A percentile compares a stretch with the other conserved stretches of the same genome.
phyloP scores from a whole-genome alignment of 2,888 invertebrate genomes.

The Elysia crispata region DNA sequence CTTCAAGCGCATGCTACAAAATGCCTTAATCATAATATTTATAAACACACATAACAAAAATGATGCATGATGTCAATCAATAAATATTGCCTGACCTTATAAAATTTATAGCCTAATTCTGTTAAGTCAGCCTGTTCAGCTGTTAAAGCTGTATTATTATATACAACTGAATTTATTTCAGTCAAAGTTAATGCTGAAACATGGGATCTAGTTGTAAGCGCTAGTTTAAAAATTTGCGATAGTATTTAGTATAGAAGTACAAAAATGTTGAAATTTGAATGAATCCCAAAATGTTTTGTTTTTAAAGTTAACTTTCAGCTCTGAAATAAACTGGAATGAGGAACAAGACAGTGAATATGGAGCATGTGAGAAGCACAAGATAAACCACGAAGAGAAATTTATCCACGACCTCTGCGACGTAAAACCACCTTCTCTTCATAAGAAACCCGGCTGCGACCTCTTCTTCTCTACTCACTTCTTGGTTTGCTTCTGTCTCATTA shows the following conservation, averaged over 20 bases:
- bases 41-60: background rate
- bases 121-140: no score
- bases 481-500: background rate
- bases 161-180: no score
- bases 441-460: slow-evolving; percentile 11
- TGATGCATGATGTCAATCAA: background rate
- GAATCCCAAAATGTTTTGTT: no score
- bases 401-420: slow-evolving; percentile 70
- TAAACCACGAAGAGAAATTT: slow-evolving; percentile 68
- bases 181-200: no score
- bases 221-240: no score
- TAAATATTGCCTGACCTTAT: no score
- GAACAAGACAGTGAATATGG: slow-evolving; percentile 65
- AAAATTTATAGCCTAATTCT: no score
- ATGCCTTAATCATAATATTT: background rate
- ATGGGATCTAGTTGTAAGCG: no score
- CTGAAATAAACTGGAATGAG: slow-evolving; percentile 55
- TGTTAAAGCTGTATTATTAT: no score
- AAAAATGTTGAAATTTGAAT: no score
- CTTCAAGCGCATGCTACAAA: background rate
- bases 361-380: slow-evolving; percentile 63
- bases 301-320: slow-evolving; percentile 37
- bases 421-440: slow-evolving; percentile 68
- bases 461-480: background rate
- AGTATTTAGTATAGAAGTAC: no score